Base-by-base conservation (phyloP, 2,113 vertebrate species). In the Hippocampus zosterae region DNA sequence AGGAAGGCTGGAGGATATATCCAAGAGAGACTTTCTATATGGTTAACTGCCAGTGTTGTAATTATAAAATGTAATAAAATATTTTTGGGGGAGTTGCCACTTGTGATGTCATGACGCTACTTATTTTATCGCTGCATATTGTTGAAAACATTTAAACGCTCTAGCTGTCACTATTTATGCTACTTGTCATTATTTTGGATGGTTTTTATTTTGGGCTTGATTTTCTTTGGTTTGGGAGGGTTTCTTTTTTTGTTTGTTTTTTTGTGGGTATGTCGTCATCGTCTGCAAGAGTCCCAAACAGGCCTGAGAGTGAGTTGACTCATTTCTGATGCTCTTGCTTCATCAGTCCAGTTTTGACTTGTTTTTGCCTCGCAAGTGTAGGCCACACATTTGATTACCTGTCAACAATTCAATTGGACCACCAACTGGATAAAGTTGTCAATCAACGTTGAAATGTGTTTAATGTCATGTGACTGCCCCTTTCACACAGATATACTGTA, bases 21-120 rank as follows among this genome's bases (percentile, higher is more conserved):
- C 0, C 19, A 23, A 62, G 57, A 59, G 29, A 74, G 42, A 13
- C 8, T 73, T 55, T 79, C 72, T 68, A 69, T 48, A 56, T 23
- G 56, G 56, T 82, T 69, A 57, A 41, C 76, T 78, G 62, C 63
- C 42, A 8, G 75, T 77, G 76, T 82, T 65, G 82, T 73, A 79
- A 67, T 41, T 42, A 68, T 44, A 10, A 77, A 23, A 65, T 84
- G n/a, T 23, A 6, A n/a, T 16, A 18, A 65, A 42, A 27, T 18
- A 25, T 65, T 65, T 83, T 83, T 77, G 15, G 41, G 19, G 74
- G 70, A 84, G 75, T 68, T 82, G 70, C 19, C 52, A 65, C 50
- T 37, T 78, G 59, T 71, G 37, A 73, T 73, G 40, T 23, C 9
- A 44, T 69, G 69, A 70, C 44, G 61, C 6, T 50, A 16, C 57